Base-by-base conservation (phyloP, 2,113 vertebrate genomes). In the Mustela lutreola region DNA sequence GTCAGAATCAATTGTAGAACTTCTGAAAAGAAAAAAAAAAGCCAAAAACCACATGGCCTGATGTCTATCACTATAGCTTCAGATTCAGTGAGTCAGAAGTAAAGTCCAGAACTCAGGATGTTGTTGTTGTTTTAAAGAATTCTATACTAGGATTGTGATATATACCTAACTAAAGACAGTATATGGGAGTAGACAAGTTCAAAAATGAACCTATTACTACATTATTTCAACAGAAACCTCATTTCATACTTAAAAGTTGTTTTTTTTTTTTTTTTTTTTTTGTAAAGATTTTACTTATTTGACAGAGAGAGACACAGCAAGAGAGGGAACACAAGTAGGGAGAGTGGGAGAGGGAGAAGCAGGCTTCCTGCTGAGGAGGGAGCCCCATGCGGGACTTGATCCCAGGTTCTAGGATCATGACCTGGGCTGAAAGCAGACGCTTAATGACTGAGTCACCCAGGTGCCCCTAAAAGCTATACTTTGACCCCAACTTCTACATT, bases 171-270 rank as follows among this genome's bases (percentile, higher is more conserved):
- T 10, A 67, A 26, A 58, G 24, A 81, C 12, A n/a, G 31, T 7
- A 80, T 14, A 65, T 0, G 5, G 65, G 14, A 86, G 5, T 4
- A 19, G 6, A 82, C 19, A 22, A 31, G 45, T 12, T 71, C 63
- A 71, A 75, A 70, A 15, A 19, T 90, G 84, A 88, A 62, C 18
- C 31, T 31, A 24, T 36, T 45, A 70, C 63, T 39, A 79, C 45
- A 78, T 26, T 14, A 87, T 45, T 84, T 90, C 80, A 79, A 87
- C 0, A 97, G n/a, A 91, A 88, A 94, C 31, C n/a, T 76, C 14
- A 76, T 22, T 94, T 80, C 63, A 76, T 76, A 76, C 87, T 80
- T 92, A 86, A 56, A 56, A 56, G 53, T 16, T 56, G 53, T 16
- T 84, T 22, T 45, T 48, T 50, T 50, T 50, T 48, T 36, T 36